Evolutionary conservation across 2,888 invertebrate species (phyloP).

Genomic region (Nymphalis c-album): DNA sequence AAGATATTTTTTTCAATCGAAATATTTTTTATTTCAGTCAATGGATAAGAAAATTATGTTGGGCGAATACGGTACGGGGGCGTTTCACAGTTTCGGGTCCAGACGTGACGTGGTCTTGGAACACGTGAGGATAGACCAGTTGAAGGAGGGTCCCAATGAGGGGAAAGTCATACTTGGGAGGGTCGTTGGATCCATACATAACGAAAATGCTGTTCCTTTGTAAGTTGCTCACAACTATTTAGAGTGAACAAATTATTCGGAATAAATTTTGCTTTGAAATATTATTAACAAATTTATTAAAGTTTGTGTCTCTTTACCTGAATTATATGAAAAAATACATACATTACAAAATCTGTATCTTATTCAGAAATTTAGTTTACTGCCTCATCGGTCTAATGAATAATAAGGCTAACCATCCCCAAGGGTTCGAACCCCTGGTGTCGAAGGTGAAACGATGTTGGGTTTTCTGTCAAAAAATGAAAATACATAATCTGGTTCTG

Average conservation of each 20-base stretch:
- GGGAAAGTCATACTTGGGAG: slow-evolving; percentile 87
- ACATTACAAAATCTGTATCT: background rate
- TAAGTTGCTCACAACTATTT: slow-evolving; percentile 70
- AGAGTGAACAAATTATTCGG: slow-evolving; percentile 6
- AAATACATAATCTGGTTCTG: no score
- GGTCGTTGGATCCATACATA: slow-evolving; percentile 90
- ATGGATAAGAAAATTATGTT: slow-evolving; percentile 84
- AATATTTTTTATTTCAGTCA: slow-evolving; percentile 65
- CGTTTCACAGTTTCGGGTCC: slow-evolving; percentile 49
- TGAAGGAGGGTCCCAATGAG: slow-evolving; percentile 84
- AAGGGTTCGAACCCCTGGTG: no score
- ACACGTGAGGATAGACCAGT: slow-evolving; percentile 66
- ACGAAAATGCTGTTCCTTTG: slow-evolving; percentile 89
- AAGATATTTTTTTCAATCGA: no score
- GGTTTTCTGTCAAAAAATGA: no score
- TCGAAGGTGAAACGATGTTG: no score
- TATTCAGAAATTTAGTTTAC: no score
- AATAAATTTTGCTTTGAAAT: background rate
- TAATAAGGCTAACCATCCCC: no score
- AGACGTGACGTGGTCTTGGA: slow-evolving; percentile 59
- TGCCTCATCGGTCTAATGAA: no score
- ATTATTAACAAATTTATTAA: background rate
- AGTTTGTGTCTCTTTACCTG: no score
- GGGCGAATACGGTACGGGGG: slow-evolving; percentile 83
- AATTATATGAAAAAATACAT: background rate